phyloP scores from a whole-genome alignment of 1,140 invertebrate species.

The Drosophila albomicans region DNA sequence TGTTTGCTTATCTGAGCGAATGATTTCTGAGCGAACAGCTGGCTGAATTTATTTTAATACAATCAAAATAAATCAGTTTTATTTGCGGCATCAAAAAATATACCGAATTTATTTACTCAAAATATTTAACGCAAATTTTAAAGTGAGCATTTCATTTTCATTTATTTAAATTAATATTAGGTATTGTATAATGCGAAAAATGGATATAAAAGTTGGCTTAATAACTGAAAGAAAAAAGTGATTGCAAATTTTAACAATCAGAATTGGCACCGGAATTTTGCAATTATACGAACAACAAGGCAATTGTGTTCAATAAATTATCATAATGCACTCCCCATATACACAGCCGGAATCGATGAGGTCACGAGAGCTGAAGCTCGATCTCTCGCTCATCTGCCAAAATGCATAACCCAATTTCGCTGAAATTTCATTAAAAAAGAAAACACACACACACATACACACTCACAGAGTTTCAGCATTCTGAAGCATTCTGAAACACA shows the following conservation, averaged over 20 bases:
- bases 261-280: too few species aligned
- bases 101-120: too few species aligned
- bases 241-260: too few species aligned
- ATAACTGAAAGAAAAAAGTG: too few species aligned
- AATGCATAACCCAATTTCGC: conserved; percentile 31
- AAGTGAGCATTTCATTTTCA: too few species aligned
- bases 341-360: background rate
- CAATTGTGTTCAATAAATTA: conserved; percentile 13
- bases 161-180: too few species aligned
- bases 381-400: background rate
- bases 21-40: conserved; percentile 6
- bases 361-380: too few species aligned
- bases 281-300: too few species aligned
- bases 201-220: too few species aligned
- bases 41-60: background rate
- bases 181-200: too few species aligned
- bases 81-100: too few species aligned
- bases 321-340: conserved; percentile 6
- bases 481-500: conserved; percentile 24
- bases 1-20: background rate
- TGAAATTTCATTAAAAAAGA: conserved; percentile 36
- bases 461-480: background rate
- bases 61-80: conserved; percentile 2
- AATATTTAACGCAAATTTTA: too few species aligned
- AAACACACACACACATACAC: background rate